Percentiles rank a stretch among this genome's conserved stretches.
These are phyloP conservation scores for Endotricha flammealis DNA, from an alignment of 2,888 invertebrate species.

Conservation along the genomic window DNA sequence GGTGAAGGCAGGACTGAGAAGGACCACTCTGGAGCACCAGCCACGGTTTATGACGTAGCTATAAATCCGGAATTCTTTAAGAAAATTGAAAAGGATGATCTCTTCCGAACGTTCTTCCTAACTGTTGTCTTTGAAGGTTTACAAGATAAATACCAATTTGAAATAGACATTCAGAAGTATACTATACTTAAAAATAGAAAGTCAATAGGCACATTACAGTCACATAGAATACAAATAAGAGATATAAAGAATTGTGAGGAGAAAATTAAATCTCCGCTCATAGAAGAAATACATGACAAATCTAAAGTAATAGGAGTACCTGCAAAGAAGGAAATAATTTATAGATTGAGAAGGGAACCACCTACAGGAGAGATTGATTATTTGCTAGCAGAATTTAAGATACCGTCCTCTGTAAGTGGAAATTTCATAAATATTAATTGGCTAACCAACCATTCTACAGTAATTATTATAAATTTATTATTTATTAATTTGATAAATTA, in stretches of 20 bases:
- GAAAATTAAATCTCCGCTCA: constrained; percentile 62
- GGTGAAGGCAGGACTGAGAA: constrained; percentile 87
- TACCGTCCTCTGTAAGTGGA: constrained; percentile 78
- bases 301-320: constrained; percentile 19
- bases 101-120: constrained; percentile 88
- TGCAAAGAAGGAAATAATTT: constrained; percentile 69
- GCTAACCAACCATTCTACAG: no score
- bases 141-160: constrained; percentile 86
- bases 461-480: no score
- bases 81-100: constrained; percentile 83
- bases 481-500: no score
- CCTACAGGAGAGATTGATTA: constrained; percentile 70
- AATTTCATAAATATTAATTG: constrained; percentile 4
- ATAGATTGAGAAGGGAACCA: constrained; percentile 78
- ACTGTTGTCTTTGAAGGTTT: constrained; percentile 86
- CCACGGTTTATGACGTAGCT: constrained; percentile 89
- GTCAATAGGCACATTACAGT: constrained; percentile 84
- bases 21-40: constrained; percentile 86
- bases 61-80: constrained; percentile 87
- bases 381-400: constrained; percentile 80
- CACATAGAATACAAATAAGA: constrained; percentile 85
- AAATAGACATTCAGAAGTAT: constrained; percentile 81
- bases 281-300: constrained; percentile 77
- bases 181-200: constrained; percentile 85
- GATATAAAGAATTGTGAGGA: constrained; percentile 73